Base-by-base conservation (phyloP, 2,113 vertebrate genomes). In the Halcyon senegalensis region DNA sequence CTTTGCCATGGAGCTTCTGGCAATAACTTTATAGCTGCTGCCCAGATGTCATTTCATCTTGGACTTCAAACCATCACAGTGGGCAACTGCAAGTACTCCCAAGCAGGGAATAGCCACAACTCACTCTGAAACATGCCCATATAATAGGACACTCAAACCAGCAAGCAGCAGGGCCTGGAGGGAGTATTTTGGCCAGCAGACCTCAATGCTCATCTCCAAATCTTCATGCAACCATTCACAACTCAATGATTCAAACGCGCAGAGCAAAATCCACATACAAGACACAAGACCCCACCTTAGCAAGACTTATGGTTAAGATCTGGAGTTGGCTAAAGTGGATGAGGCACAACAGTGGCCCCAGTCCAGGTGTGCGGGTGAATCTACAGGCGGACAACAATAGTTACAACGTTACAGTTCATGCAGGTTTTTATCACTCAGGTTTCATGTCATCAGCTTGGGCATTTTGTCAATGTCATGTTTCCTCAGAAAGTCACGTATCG, bases 51-150 rank as follows among this genome's bases (percentile, higher is more conserved):
- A 9, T 16, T 95, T 75, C 9, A 44, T 25, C 28, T 35, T 4
- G 0, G 39, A 20, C 2, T 82, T 82, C 35, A 72, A 78, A 63
- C 37, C 64, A 50, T 11, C 72, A 48, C 16, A 53, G 27, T 1
- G 4, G 13, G 43, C 4, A n/a, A 14, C 1, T 74, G 8, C 44
- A 16, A 51, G 46, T 16, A 46, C 4, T 94, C 24, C 31, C n/a
- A 60, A 27, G 72, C 33, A 88, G 19, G 11, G 39, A 73, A n/a
- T 7, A 48, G 16, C 39, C 53, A 14, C 1, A 3, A 7, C 18
- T 19, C 3, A 1, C 63, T 53, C 17, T 44, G 18, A 10, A 27
- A 25, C 0, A 0, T 18, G 23, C 13, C 72, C 1, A 0, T 12
- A 11, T 13, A 39, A 3, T 14, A 30, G 55, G 24, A 48, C 24